A percentile compares a stretch with the other conserved stretches of the same genome.
phyloP scores from a whole-genome alignment of 2,113 vertebrate species.

The Chinchilla lanigera region DNA sequence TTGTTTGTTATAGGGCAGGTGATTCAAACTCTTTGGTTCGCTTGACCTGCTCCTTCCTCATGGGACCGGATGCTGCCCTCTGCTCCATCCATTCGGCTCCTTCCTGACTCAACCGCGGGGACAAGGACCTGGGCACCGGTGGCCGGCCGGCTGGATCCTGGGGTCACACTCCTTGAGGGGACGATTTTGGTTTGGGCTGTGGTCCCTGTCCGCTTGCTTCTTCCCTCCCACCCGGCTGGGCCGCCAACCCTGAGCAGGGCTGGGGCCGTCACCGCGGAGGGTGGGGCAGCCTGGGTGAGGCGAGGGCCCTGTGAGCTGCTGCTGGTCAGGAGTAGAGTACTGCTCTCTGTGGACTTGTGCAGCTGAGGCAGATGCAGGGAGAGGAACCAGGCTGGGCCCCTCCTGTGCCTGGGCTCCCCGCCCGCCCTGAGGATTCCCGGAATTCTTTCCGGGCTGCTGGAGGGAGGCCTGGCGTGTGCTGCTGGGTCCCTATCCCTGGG shows the following conservation, averaged over 20 bases:
- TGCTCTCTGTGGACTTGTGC: not conserved
- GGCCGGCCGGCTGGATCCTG: not conserved
- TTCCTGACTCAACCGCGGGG: too few species aligned
- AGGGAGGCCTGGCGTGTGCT: not conserved
- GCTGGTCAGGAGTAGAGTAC: too few species aligned
- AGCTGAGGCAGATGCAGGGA: not conserved
- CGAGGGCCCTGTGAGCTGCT: too few species aligned
- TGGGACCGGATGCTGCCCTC: too few species aligned
- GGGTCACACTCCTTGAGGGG: not conserved
- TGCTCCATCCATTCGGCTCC: too few species aligned
- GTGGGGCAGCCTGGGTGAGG: too few species aligned
- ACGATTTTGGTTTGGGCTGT: not conserved
- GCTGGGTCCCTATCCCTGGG: not conserved
- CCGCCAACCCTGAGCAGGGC: too few species aligned
- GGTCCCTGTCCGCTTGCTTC: not conserved
- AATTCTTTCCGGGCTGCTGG: constrained; percentile 1
- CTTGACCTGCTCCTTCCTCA: not conserved
- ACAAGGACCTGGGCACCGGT: accelerated
- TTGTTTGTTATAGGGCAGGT: not conserved
- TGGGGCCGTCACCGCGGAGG: too few species aligned
- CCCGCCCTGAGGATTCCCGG: not conserved
- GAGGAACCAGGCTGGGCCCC: not conserved
- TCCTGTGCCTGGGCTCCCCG: not conserved
- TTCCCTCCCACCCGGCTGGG: not conserved
- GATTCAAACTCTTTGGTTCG: not conserved